A percentile compares a stretch with the other conserved stretches of the same genome.
Conservation (phyloP, 1,140 invertebrate species). For the Microplitis demolitor region DNA sequence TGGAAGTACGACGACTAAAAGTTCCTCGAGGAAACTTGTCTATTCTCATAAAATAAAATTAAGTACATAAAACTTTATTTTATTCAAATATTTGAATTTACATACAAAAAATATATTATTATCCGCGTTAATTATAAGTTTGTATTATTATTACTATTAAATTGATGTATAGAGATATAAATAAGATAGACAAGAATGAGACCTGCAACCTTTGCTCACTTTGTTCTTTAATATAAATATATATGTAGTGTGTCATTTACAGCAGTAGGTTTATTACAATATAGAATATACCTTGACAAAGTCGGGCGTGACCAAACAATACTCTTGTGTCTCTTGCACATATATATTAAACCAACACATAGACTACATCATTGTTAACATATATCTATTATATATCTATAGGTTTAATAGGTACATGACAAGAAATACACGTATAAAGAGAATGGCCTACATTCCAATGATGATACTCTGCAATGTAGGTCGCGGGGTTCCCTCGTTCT, state of each 20-base stretch:
- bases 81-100: too few relatives aligned
- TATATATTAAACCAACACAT: background rate
- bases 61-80: too few relatives aligned
- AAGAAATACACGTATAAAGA: background rate
- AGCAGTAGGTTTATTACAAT: background rate
- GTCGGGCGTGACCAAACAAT: slow-evolving; percentile 34
- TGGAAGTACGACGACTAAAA: too few relatives aligned
- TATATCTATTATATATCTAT: background rate
- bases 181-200: background rate
- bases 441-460: slow-evolving; percentile 25
- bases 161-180: slow-evolving; percentile 8
- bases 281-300: slow-evolving; percentile 37
- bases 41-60: too few relatives aligned
- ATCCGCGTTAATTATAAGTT: too few relatives aligned
- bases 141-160: too few relatives aligned
- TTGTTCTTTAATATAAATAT: background rate
- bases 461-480: slow-evolving; percentile 23
- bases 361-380: background rate
- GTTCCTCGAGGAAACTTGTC: too few relatives aligned
- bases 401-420: background rate
- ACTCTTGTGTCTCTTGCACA: slow-evolving; percentile 32
- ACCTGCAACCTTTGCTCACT: slow-evolving; percentile 22
- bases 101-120: too few relatives aligned
- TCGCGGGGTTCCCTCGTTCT: slow-evolving; percentile 28
- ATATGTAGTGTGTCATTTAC: slow-evolving; percentile 13